Percentiles rank a stretch among this genome's conserved stretches.
phyloP scores from a whole-genome alignment of 2,113 vertebrate genomes.

The Callopanchax toddi region DNA sequence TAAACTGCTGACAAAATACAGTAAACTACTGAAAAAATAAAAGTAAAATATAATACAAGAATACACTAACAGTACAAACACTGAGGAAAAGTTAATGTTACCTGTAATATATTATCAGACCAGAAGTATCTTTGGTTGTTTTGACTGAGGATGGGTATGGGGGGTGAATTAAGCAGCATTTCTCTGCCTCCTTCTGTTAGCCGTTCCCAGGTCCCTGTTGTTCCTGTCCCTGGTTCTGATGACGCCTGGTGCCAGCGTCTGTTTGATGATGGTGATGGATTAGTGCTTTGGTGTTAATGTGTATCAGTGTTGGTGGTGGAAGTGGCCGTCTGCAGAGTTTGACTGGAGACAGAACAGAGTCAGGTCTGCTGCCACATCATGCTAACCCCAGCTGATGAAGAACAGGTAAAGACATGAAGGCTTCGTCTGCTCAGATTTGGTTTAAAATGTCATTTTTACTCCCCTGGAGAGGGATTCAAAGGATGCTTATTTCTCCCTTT shows the following conservation, averaged over 20 bases:
- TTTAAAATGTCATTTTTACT: slow-evolving; percentile 7
- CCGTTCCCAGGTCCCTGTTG: slow-evolving; percentile 31
- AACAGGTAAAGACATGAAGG: slow-evolving; percentile 59
- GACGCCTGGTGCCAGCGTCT: slow-evolving; percentile 39
- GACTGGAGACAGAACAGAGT: slow-evolving; percentile 51
- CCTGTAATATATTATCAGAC: too few relatives aligned
- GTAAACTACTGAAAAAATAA: too few relatives aligned
- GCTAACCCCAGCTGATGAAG: slow-evolving; percentile 54
- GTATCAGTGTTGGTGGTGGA: slow-evolving; percentile 22
- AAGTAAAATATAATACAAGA: too few relatives aligned
- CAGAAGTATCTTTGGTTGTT: too few relatives aligned
- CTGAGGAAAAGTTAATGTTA: too few relatives aligned
- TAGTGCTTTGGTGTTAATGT: slow-evolving; percentile 58
- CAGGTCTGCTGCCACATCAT: slow-evolving; percentile 54
- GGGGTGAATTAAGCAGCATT: slow-evolving; percentile 4
- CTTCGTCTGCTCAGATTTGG: slow-evolving; percentile 14
- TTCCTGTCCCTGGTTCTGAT: slow-evolving; percentile 50
- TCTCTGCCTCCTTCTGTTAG: slow-evolving; percentile 11
- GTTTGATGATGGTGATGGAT: slow-evolving; percentile 74
- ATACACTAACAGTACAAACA: too few relatives aligned
- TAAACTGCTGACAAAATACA: too few relatives aligned
- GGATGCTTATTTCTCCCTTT: not conserved
- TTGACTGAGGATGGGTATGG: not conserved
- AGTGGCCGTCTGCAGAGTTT: slow-evolving; percentile 25
- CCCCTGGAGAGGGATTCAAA: slow-evolving; percentile 1